Conservation (phyloP, 2,797 vertebrate species). For the Dipus sagitta region DNA sequence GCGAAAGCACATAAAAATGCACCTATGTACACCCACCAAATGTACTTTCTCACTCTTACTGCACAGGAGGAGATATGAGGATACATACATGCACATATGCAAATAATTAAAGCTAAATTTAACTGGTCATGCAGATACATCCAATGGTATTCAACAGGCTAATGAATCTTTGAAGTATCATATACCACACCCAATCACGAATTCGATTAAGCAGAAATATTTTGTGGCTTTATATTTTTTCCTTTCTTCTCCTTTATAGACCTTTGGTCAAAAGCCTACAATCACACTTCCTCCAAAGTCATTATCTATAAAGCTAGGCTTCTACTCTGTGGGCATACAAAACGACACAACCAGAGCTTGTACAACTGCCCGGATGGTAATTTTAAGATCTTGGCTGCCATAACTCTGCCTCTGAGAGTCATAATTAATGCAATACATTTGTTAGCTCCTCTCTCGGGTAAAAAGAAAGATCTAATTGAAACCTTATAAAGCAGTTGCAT, state of each 20-base stretch:
- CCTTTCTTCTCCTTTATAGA: not conserved
- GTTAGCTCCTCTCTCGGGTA: constrained; percentile 30
- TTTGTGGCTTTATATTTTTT: not conserved
- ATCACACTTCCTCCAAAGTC: not conserved
- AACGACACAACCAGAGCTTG: not conserved
- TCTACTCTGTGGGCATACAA: not conserved
- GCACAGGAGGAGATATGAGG: not conserved
- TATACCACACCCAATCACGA: not conserved
- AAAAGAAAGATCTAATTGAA: constrained; percentile 68
- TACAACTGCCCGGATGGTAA: not conserved
- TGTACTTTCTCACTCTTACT: not conserved
- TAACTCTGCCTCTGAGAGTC: constrained; percentile 38
- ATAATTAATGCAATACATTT: constrained; percentile 63
- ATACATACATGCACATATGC: not conserved
- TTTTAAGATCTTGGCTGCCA: constrained; percentile 55
- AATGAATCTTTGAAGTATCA: not conserved
- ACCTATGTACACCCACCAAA: not conserved
- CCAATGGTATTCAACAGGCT: not conserved
- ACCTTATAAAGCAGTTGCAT: constrained; percentile 67
- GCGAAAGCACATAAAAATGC: too few species aligned
- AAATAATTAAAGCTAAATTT: not conserved
- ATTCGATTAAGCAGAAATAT: not conserved
- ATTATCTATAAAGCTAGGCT: not conserved
- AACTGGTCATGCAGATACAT: not conserved
- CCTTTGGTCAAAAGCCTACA: rapidly evolving